Conservation (phyloP, 1,140 invertebrate species). For the Forficula auricularia region DNA sequence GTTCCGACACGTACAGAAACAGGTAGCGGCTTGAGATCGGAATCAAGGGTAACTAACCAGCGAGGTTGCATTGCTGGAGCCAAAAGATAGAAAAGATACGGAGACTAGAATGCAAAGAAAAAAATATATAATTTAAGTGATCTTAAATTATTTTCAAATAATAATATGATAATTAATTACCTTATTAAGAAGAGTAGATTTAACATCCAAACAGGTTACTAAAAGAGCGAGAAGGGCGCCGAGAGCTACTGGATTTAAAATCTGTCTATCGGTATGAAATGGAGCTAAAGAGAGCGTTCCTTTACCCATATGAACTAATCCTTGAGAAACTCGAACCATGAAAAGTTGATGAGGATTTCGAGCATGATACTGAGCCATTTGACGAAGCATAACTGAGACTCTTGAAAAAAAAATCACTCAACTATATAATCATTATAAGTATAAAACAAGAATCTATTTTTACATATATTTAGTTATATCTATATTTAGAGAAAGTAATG, state of each 20-base stretch:
- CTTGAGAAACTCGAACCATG: conserved; percentile 3
- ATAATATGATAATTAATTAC: too few species aligned
- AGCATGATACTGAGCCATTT: conserved; percentile 1
- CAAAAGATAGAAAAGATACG: not conserved
- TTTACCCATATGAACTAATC: conserved; percentile 2
- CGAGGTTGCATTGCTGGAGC: conserved; percentile 1
- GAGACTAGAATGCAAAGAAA: conserved; percentile 1
- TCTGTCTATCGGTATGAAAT: conserved; percentile 3
- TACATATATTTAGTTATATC: too few species aligned
- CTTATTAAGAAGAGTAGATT: not conserved
- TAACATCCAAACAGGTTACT: conserved; percentile 1
- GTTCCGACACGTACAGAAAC: conserved; percentile 13
- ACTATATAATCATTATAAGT: too few species aligned
- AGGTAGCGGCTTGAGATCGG: not conserved
- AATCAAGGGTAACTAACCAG: conserved; percentile 2
- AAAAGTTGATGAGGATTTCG: not conserved
- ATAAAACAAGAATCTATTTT: too few species aligned
- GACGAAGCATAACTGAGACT: conserved; percentile 1
- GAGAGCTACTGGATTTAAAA: not conserved
- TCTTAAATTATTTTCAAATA: too few species aligned
- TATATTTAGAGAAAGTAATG: too few species aligned
- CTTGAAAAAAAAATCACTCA: not conserved
- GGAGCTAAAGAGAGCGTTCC: conserved; percentile 3
- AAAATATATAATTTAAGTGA: too few species aligned
- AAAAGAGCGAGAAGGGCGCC: not conserved